Conservation (phyloP, 2,113 vertebrate species). For the Lucifuga dentata region DNA sequence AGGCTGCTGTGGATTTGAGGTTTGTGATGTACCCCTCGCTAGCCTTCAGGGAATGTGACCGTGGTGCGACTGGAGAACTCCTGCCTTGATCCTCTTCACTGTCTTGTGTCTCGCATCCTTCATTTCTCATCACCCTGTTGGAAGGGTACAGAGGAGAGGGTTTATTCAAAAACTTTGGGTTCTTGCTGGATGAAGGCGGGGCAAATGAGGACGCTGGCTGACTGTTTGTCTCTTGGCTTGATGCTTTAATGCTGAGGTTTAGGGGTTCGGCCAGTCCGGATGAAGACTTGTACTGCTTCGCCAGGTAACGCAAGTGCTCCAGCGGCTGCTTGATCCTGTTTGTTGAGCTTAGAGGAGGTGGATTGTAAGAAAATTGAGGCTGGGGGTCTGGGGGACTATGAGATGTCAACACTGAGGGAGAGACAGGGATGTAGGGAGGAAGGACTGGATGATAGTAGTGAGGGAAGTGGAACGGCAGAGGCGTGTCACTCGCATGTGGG, state of each 20-base stretch:
- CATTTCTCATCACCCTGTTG: slow-evolving; percentile 23
- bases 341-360: neutral
- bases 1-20: slow-evolving; percentile 5
- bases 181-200: slow-evolving; percentile 63
- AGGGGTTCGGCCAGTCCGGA: slow-evolving; percentile 75
- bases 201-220: slow-evolving; percentile 75
- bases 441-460: slow-evolving; percentile 51
- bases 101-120: slow-evolving; percentile 40
- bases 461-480: slow-evolving; percentile 32
- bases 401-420: slow-evolving; percentile 11
- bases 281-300: slow-evolving; percentile 75
- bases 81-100: neutral
- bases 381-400: neutral
- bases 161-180: slow-evolving; percentile 80
- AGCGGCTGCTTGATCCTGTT: slow-evolving; percentile 60
- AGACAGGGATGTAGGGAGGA: slow-evolving; percentile 34
- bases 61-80: too few species aligned
- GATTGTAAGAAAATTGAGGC: neutral
- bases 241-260: slow-evolving; percentile 76
- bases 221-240: slow-evolving; percentile 3
- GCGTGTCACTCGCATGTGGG: slow-evolving; percentile 24
- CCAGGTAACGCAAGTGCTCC: slow-evolving; percentile 71
- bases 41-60: neutral
- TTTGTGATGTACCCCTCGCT: slow-evolving; percentile 24
- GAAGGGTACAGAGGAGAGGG: slow-evolving; percentile 73